A percentile compares a stretch with the other conserved stretches of the same genome.
Evolutionary conservation across 2,113 vertebrate species (phyloP).

Genomic region (Gavialis gangeticus): DNA sequence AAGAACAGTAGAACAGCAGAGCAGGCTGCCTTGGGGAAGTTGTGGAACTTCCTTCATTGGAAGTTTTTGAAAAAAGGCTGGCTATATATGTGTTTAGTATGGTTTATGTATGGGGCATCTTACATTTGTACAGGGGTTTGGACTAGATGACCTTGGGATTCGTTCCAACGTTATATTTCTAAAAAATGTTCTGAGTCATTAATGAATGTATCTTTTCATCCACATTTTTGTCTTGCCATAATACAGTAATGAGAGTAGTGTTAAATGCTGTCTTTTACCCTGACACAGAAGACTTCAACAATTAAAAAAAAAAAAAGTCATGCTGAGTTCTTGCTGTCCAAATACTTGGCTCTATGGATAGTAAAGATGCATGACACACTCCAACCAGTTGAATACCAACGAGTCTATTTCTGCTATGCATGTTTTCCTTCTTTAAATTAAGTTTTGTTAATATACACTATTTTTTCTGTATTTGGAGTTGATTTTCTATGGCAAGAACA

Average conservation of each 20-base stretch:
- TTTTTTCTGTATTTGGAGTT: neutral
- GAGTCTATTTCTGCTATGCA: neutral
- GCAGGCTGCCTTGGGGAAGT: no score
- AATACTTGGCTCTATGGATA: neutral
- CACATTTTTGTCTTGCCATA: neutral
- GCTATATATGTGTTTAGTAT: neutral
- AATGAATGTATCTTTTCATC: neutral
- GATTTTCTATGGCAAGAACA: neutral
- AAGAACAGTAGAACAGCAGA: no score
- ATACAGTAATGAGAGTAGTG: neutral
- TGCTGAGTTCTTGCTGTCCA: neutral
- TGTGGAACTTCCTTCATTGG: no score
- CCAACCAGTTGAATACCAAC: neutral
- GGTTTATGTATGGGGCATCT: neutral
- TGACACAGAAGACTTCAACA: neutral
- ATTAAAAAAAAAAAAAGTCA: neutral
- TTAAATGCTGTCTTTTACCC: neutral
- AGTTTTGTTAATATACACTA: neutral
- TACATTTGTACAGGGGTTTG: no score
- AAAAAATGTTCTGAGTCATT: neutral
- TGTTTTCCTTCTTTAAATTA: neutral
- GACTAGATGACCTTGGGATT: neutral
- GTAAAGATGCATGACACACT: neutral
- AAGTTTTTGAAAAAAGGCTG: no score
- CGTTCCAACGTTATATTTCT: no score